phyloP scores from a whole-genome alignment of 1,140 invertebrate species.

The Tetranychus cinnabarinus region DNA sequence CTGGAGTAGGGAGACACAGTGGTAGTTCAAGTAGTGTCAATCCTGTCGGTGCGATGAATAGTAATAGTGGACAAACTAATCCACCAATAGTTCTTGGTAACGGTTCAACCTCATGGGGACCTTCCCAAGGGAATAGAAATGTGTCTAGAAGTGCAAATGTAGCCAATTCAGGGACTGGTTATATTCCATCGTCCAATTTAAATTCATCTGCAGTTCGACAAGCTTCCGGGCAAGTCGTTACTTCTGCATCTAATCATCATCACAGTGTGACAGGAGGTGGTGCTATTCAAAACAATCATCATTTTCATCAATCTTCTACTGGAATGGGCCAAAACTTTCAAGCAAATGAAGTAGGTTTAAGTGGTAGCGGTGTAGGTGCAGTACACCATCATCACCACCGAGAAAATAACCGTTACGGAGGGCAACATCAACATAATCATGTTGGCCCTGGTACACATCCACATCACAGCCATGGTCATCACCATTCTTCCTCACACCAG shows the following conservation, averaged over 20 bases:
- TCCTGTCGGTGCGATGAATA: too few relatives aligned
- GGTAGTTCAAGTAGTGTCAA: too few relatives aligned
- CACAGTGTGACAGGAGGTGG: background rate
- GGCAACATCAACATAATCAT: background rate
- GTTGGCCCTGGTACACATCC: too few relatives aligned
- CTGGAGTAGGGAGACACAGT: too few relatives aligned
- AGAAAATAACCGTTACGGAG: background rate
- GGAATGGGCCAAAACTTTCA: background rate
- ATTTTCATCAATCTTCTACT: background rate
- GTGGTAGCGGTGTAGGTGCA: background rate
- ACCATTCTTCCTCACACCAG: background rate
- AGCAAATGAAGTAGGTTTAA: background rate
- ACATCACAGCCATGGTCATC: background rate
- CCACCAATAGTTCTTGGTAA: too few relatives aligned
- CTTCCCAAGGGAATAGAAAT: too few relatives aligned
- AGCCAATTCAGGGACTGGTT: background rate
- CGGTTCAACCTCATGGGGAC: too few relatives aligned
- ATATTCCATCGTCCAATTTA: background rate
- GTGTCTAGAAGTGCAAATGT: background rate
- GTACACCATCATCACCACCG: background rate
- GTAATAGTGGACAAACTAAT: too few relatives aligned
- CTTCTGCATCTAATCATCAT: background rate
- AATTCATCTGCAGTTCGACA: background rate
- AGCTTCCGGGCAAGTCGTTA: background rate
- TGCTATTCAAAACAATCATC: background rate